Percentiles rank a stretch among this genome's conserved stretches.
phyloP scores from a whole-genome alignment of 2,113 vertebrate genomes.

The Sciurus niger region DNA sequence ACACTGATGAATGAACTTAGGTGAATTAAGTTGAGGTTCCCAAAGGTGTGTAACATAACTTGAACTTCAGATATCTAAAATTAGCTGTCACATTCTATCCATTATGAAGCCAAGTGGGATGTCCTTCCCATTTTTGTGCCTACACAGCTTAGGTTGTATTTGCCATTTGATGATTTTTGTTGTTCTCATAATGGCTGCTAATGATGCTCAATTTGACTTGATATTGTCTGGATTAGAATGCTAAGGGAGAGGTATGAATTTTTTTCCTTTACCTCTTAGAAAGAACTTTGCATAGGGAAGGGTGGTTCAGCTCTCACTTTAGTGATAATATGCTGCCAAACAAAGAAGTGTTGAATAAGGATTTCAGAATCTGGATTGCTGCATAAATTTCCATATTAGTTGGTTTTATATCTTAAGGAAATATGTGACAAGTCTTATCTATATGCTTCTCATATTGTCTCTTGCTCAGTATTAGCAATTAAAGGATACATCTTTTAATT shows the following conservation, averaged over 20 bases:
- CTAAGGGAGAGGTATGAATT: neutral
- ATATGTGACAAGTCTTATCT: neutral
- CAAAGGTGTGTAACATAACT: conserved; percentile 20
- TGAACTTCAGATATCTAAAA: conserved; percentile 15
- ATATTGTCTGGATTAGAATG: conserved; percentile 27
- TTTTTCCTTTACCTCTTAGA: neutral
- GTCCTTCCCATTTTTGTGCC: neutral
- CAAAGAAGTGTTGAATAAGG: neutral
- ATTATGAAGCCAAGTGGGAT: neutral
- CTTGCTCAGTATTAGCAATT: neutral
- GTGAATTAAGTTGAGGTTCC: neutral
- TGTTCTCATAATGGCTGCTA: neutral
- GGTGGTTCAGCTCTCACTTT: neutral
- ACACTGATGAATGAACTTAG: neutral
- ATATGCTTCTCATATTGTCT: neutral
- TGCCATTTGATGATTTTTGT: conserved; percentile 19
- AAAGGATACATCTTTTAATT: conserved; percentile 32
- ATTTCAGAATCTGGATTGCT: neutral
- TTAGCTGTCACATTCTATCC: neutral
- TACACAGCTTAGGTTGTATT: neutral
- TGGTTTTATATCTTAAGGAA: neutral
- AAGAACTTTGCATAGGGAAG: neutral
- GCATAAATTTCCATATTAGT: neutral
- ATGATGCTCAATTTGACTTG: neutral
- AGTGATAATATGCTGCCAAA: neutral